A percentile compares a stretch with the other conserved stretches of the same genome.
Evolutionary conservation across 2,113 vertebrate species (phyloP).

Genomic region (Sporophila hypoxantha): DNA sequence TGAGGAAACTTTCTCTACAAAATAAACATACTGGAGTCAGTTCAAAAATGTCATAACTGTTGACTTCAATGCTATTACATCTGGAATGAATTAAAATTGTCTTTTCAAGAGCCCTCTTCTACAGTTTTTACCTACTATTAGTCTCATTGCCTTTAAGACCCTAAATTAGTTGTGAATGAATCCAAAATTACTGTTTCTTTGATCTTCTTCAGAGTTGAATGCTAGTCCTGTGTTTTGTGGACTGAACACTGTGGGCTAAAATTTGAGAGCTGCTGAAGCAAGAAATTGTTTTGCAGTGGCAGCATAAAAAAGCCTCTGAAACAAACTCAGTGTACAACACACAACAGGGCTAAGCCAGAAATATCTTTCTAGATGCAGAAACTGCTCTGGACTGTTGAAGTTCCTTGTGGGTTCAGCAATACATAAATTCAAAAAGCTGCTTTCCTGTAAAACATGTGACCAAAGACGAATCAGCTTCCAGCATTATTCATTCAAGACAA

Average conservation of each 20-base stretch:
- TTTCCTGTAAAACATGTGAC: not conserved
- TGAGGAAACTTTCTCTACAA: conserved; percentile 28
- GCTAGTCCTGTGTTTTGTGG: not conserved
- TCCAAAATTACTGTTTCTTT: not conserved
- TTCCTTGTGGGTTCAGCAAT: not conserved
- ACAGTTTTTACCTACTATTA: not conserved
- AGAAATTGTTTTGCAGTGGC: conserved; percentile 17
- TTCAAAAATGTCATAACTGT: conserved; percentile 15
- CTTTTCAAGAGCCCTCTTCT: not conserved
- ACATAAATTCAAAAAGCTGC: not conserved
- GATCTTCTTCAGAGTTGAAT: not conserved
- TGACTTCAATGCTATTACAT: not conserved
- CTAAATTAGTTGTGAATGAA: not conserved
- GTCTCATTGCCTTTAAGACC: not conserved
- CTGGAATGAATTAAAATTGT: not conserved
- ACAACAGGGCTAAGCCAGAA: not conserved
- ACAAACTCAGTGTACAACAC: not conserved
- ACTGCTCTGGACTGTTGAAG: not conserved
- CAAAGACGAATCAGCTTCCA: not conserved
- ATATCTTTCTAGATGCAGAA: not conserved
- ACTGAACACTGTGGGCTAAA: not conserved
- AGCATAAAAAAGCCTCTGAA: not conserved
- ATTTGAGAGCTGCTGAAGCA: conserved; percentile 5
- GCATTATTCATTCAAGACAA: not conserved
- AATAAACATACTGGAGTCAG: conserved; percentile 33